A percentile compares a stretch with the other conserved stretches of the same genome.
phyloP scores from a whole-genome alignment of 2,797 vertebrate species.

The Pipistrellus kuhlii region DNA sequence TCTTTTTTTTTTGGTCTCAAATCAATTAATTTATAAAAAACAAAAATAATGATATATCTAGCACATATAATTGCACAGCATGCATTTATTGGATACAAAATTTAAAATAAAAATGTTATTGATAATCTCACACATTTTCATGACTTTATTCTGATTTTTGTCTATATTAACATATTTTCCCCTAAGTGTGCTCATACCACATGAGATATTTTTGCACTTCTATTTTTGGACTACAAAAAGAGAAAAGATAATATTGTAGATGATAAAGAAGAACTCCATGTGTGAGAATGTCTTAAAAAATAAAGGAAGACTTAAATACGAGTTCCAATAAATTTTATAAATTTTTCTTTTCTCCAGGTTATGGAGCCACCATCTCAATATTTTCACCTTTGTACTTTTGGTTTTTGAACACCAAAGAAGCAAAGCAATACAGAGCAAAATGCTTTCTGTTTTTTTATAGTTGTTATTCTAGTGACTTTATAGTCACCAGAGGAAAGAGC shows the following conservation, averaged over 20 bases:
- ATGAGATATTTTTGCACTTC: neutral
- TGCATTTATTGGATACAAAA: neutral
- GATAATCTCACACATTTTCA: neutral
- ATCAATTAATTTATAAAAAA: conserved; percentile 2
- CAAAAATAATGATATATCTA: neutral
- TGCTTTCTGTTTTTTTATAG: neutral
- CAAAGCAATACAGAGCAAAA: neutral
- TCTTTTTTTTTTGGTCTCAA: neutral
- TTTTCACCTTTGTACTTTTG: neutral
- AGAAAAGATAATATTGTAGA: neutral
- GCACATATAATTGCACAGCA: neutral
- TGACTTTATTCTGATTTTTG: neutral
- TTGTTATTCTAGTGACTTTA: neutral
- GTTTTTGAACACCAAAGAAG: neutral
- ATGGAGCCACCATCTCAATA: neutral
- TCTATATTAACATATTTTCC: neutral
- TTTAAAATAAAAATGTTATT: neutral
- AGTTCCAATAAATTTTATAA: neutral
- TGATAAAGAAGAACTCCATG: neutral
- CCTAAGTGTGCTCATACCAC: neutral
- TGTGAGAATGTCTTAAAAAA: neutral
- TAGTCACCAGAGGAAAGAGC: neutral
- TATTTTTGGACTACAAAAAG: neutral
- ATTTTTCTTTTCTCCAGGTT: neutral
- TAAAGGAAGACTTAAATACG: neutral